phyloP scores from a whole-genome alignment of 2,113 vertebrate species.

The Nothobranchius furzeri region DNA sequence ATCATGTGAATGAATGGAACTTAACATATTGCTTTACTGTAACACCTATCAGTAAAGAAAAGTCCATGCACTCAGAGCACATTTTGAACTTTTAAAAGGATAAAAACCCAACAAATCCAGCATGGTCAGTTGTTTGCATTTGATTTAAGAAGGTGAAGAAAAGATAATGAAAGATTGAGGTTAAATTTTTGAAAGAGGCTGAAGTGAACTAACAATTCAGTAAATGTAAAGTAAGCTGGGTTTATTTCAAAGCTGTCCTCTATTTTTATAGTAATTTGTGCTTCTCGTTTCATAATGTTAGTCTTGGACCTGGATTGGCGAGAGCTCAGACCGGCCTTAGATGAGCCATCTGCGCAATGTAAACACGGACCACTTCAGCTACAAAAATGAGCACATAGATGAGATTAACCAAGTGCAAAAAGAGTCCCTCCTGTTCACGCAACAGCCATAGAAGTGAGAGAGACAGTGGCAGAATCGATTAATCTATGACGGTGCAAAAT shows the following conservation, averaged over 20 bases:
- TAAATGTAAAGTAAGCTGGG: constrained; percentile 83
- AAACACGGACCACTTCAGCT: constrained; percentile 74
- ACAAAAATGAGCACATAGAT: constrained; percentile 65
- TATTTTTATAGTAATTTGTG: constrained; percentile 85
- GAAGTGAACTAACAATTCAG: constrained; percentile 82
- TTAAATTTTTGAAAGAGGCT: constrained; percentile 62
- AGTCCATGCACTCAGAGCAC: constrained; percentile 31
- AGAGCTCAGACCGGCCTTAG: constrained; percentile 70
- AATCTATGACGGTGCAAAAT: constrained; percentile 12
- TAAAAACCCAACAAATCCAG: constrained; percentile 51
- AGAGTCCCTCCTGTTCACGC: constrained; percentile 22
- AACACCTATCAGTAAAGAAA: constrained; percentile 25
- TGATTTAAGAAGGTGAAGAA: constrained; percentile 67
- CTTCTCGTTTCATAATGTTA: constrained; percentile 83
- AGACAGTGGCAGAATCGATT: constrained; percentile 15
- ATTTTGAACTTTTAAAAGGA: constrained; percentile 70
- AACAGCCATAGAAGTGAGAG: constrained; percentile 10
- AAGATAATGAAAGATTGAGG: constrained; percentile 51
- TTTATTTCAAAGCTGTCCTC: constrained; percentile 82
- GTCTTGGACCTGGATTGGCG: constrained; percentile 78
- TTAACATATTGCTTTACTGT: too few relatives aligned
- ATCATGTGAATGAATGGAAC: too few relatives aligned
- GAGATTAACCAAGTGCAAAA: constrained; percentile 47
- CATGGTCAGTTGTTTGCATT: constrained; percentile 73
- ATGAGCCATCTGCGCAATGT: constrained; percentile 79